Evolutionary conservation across 2,113 vertebrate species (phyloP), one percentile per base, ranked within the genome.

Genomic region (Hydrochoerus hydrochaeris): DNA sequence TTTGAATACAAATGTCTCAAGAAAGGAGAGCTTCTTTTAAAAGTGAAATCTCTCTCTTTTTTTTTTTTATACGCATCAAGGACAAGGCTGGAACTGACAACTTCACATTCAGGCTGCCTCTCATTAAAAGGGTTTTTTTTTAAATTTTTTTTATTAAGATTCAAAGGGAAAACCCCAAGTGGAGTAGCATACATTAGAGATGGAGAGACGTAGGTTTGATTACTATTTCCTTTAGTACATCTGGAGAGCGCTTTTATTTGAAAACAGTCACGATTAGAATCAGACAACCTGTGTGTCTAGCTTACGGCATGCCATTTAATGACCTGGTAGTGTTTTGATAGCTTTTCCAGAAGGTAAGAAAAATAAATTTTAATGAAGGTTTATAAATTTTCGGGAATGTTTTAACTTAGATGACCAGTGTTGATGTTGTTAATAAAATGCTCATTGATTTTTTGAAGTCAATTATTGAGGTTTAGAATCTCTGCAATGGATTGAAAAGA

Each of bases 1-100:
- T 97, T 98, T 96, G 98, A 98, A 99, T 99, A 98, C 97, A 98
- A 98, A 98, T 98, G 96, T 95, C 96, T 98, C 94, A 85, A 97
- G 97, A 94, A 98, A 98, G 87, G 82, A 75, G 87, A 97, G 84
- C 90, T 97, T 97, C 97, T 98, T 98, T 97, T 98, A 98, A 98
- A 98, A 98, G 97, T 98, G 97, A 98, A 98, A 98, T 97, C 28
- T 90, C 41, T 83, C 88, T 11, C 8, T 60, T 3, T 46, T 52
- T 46, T 65, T 85, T 95, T 46, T 13, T 60, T 52, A 67, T 87
- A 97, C 82, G 16, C 92, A 98, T 94, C 96, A 98, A 98, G 97
- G 97, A 95, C 97, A 88, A 92, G 95, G 32, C 67, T 73, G 98
- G 95, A 97, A 96, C 92, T 97, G 97, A 97, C 96, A 98, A 93